Conservation (phyloP, 2,888 invertebrate genomes). For the Cataglyphis altisquamis region DNA sequence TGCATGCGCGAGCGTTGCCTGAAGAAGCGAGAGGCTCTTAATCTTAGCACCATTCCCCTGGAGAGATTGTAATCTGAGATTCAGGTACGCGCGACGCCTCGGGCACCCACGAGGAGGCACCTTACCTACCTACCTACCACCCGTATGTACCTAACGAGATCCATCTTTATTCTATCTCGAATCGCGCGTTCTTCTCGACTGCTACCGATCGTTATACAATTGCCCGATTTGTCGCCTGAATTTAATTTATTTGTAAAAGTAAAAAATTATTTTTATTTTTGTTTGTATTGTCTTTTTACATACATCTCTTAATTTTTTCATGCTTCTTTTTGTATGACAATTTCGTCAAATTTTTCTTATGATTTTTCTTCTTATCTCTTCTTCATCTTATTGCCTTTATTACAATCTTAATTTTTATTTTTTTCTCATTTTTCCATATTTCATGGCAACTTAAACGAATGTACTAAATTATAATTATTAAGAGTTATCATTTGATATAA, state of each 20-base stretch:
- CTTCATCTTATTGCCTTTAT: neutral
- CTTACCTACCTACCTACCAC: conserved; percentile 43
- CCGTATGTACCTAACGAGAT: conserved; percentile 60
- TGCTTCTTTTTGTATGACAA: neutral
- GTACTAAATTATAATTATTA: neutral
- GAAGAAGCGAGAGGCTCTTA: conserved; percentile 74
- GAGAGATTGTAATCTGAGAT: conserved; percentile 83
- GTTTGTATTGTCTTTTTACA: neutral
- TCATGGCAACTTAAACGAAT: neutral
- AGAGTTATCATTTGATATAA: neutral
- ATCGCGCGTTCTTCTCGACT: conserved; percentile 25
- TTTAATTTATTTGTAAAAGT: conserved; percentile 45
- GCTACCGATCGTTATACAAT: conserved; percentile 42
- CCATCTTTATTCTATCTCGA: conserved; percentile 31
- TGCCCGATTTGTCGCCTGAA: neutral
- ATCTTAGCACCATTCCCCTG: conserved; percentile 79
- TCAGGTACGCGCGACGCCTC: conserved; percentile 74
- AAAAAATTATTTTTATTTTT: conserved; percentile 30
- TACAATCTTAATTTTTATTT: neutral
- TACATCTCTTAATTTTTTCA: neutral
- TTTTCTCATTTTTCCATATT: neutral
- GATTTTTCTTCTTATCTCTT: neutral
- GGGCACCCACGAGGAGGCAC: conserved; percentile 75
- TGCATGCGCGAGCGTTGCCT: conserved; percentile 51
- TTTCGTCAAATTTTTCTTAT: neutral